Evolutionary conservation across 2,888 invertebrate species (phyloP).

Genomic region (Mactromeris polynyma): DNA sequence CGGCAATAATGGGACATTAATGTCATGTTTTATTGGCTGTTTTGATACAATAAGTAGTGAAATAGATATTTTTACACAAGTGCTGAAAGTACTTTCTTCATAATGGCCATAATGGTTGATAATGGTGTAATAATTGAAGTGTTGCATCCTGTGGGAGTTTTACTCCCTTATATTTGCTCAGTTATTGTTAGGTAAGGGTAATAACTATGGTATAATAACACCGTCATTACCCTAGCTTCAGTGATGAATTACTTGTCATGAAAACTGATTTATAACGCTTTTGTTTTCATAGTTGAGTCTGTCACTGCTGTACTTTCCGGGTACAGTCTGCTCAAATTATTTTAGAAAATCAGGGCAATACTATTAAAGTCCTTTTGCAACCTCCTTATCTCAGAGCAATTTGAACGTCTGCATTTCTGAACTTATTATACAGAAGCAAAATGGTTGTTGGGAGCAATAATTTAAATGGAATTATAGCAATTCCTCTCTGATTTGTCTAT

Average conservation of each 20-base stretch:
- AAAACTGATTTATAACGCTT: neutral
- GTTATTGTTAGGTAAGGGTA: neutral
- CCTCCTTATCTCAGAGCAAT: too few relatives aligned
- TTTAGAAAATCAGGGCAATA: too few relatives aligned
- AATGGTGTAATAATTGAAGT: slow-evolving; percentile 7
- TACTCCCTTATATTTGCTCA: neutral
- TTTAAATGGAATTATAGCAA: too few relatives aligned
- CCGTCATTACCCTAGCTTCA: neutral
- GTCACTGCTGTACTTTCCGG: neutral
- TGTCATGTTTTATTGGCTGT: neutral
- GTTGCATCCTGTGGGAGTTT: slow-evolving; percentile 1
- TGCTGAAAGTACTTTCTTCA: neutral
- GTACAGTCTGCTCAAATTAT: too few relatives aligned
- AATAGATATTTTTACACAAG: neutral
- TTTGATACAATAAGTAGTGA: slow-evolving; percentile 9
- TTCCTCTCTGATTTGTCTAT: too few relatives aligned
- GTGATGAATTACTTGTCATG: neutral
- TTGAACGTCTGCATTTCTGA: too few relatives aligned
- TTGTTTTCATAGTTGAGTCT: neutral
- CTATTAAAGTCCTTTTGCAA: too few relatives aligned
- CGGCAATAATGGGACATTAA: neutral
- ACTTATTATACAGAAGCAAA: too few relatives aligned
- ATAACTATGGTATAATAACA: too few relatives aligned
- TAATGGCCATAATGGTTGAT: slow-evolving; percentile 11
- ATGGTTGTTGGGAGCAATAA: too few relatives aligned